Evolutionary conservation across 2,113 vertebrate species (phyloP), one percentile per base, ranked within the genome.

Genomic region (Gymnobelideus leadbeateri): DNA sequence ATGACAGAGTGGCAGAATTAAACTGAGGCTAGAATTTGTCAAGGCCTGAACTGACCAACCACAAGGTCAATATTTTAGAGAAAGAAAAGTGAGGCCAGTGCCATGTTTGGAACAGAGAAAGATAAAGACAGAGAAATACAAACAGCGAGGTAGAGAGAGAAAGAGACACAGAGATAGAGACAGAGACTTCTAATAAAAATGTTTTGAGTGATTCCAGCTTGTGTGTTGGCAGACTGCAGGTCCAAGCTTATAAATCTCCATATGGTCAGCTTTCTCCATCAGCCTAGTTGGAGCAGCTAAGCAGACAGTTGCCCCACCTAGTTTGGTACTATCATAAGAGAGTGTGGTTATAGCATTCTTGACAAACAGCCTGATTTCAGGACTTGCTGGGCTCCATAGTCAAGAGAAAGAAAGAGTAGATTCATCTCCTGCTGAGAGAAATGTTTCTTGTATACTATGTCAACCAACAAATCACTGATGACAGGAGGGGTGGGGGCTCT

Each of bases 201-300:
- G 68, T 37, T 84, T 77, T 51, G 57, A 92, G 37, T 92, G 47
- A 92, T 77, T 77, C 37, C 50, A 25, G 47, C 51, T 92, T 77
- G 9, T 51, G 25, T 43, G 10, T 51, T 49, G 31, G 10, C 92
- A 77, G n/a, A 51, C 37, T 92, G 0, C 2, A 23, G 68, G 19
- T 49, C 31, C 31, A 92, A 49, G n/a, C 10, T 43, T 43, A 11
- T 51, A 77, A 92, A 92, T 77, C 51, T 92, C n/a, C 47, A 57
- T n/a, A 77, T 19, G 92, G 49, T 37, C 51, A 25, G 0, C 10
- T 92, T 92, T 92, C 57, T n/a, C 10, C 31, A 26, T 92, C 8
- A 92, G n/a, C 51, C 16, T 84, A 37, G 51, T 84, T 84, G 57
- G 57, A 51, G 25, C 92, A 77, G 49, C 57, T 92, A 77, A 92